These are phyloP conservation scores for Spea multiplicata DNA, from an alignment of 2,113 vertebrate genomes.

Conservation along the genomic window DNA sequence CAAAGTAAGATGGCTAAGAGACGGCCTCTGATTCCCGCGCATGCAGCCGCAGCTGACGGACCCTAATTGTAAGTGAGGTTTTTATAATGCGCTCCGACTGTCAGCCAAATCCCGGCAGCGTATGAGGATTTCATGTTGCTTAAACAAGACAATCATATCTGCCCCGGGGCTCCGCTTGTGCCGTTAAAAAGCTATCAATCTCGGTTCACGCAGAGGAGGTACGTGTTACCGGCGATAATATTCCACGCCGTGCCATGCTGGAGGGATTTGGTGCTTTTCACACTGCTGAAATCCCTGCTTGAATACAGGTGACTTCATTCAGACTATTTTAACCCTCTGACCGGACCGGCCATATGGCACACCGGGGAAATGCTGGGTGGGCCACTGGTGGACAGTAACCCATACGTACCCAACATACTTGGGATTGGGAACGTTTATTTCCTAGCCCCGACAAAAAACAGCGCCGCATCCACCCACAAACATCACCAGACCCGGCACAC, in stretches of 20 bases:
- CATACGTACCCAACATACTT: too few relatives aligned
- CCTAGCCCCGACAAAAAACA: too few relatives aligned
- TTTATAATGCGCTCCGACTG: constrained; percentile 4
- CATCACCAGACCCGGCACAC: too few relatives aligned
- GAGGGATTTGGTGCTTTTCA: too few relatives aligned
- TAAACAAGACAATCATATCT: constrained; percentile 32
- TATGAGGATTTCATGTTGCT: not conserved
- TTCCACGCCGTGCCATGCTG: not conserved
- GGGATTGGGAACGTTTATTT: too few relatives aligned
- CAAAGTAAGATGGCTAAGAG: not conserved
- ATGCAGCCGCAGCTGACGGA: not conserved
- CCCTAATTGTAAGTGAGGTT: constrained; percentile 6
- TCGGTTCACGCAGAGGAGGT: not conserved
- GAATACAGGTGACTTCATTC: too few relatives aligned
- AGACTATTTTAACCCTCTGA: not conserved
- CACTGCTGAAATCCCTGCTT: too few relatives aligned
- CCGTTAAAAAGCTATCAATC: constrained; percentile 19
- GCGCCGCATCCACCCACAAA: too few relatives aligned
- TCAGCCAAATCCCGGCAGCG: constrained; percentile 1
- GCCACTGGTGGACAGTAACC: too few relatives aligned
- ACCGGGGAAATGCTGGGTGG: too few relatives aligned
- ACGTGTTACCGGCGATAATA: not conserved
- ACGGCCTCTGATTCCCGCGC: not conserved
- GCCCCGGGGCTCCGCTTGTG: not conserved
- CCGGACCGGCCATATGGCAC: not conserved